Evolutionary conservation across 2,888 invertebrate genomes (phyloP), one percentile per base, ranked within the genome.

Genomic region (Cataglyphis albicans): DNA sequence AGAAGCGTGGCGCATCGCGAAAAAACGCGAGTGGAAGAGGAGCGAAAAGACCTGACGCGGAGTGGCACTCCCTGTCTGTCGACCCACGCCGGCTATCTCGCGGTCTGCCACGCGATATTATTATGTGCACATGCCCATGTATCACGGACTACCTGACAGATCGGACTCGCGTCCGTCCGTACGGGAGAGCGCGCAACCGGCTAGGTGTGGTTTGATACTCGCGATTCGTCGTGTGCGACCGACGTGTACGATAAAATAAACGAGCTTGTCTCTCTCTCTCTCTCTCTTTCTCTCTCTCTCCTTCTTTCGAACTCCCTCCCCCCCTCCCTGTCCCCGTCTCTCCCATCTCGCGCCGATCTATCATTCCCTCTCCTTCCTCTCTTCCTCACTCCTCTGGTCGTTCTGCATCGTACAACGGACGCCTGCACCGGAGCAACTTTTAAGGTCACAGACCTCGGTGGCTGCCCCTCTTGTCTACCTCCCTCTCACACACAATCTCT

Each of bases 41-140:
- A 48, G 72, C 64, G 59, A 68, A 75, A 78, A 78, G 64, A 84
- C 57, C 55, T 48, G 44, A 83, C 55, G 64, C 82, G 84, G 86
- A 90, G 91, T 91, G 94, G 93, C 94, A 94, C 94, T 93, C 94
- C 94, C 93, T 93, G 93, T 93, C 92, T 92, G 92, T 88, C 93
- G 91, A 91, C 94, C 94, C 93, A 94, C 93, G 92, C 93, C 90
- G 88, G 85, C 89, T 89, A 91, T 91, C 91, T 91, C 88, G 89
- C 90, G 90, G 91, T 86, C 90, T 89, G 91, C 91, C 91, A 90
- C 91, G 90, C 91, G 92, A 92, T 92, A 92, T 93, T 93, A 92
- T 92, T 92, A 92, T 91, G 92, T 91, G 91, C 89, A 86, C 91
- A 91, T 89, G 90, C 84, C 89, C 91, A 91, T 93, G 92, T 92